Percentiles rank a stretch among this genome's conserved stretches.
Conservation (phyloP, 2,888 invertebrate genomes). For the Thyatira batis region DNA sequence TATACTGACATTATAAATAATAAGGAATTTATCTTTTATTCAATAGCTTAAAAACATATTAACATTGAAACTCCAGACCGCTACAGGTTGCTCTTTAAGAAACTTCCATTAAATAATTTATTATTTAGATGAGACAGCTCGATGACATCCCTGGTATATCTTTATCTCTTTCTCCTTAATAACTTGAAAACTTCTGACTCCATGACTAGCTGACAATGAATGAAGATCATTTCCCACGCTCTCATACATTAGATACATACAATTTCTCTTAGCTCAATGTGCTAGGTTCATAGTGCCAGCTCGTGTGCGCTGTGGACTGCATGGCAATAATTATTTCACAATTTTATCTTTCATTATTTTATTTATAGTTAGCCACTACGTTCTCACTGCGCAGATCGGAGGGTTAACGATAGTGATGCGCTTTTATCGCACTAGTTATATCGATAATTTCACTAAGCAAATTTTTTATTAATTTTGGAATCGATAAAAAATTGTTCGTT, state of each 20-base stretch:
- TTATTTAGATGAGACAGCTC: too few species aligned
- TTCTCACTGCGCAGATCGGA: slow-evolving; percentile 53
- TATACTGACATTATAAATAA: too few species aligned
- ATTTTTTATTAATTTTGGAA: too few species aligned
- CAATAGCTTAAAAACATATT: too few species aligned
- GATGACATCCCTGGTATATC: too few species aligned
- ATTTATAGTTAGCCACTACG: slow-evolving; percentile 58
- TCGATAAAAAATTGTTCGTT: too few species aligned
- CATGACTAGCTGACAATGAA: background rate
- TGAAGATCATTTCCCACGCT: background rate
- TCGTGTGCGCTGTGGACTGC: slow-evolving; percentile 4
- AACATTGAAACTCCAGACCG: too few species aligned
- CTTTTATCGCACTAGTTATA: background rate
- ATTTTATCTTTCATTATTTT: slow-evolving; percentile 70
- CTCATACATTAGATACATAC: background rate
- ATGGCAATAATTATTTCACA: slow-evolving; percentile 66
- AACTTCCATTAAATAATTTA: too few species aligned
- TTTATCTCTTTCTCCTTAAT: too few species aligned
- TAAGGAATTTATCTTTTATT: too few species aligned
- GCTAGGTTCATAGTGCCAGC: background rate
- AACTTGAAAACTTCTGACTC: too few species aligned
- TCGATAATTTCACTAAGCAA: slow-evolving; percentile 2
- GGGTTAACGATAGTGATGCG: slow-evolving; percentile 21
- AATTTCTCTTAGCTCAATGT: background rate
- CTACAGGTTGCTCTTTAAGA: too few species aligned